These are phyloP conservation scores for Papilio dardanus DNA, from an alignment of 1,140 invertebrate species.

Conservation along the genomic window DNA sequence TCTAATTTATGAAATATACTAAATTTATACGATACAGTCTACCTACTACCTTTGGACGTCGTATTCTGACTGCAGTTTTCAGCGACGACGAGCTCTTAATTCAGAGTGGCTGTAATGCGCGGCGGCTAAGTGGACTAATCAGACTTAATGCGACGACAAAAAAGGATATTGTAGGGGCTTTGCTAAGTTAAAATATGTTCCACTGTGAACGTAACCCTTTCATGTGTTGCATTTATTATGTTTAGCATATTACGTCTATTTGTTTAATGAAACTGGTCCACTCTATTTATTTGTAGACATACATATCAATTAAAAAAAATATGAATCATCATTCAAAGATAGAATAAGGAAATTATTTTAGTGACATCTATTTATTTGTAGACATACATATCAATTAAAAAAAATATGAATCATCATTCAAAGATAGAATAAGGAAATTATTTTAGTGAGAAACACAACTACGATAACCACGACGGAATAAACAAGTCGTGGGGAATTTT, in stretches of 20 bases:
- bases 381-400: neutral
- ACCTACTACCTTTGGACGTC: neutral
- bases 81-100: constrained; percentile 33
- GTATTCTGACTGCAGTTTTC: constrained; percentile 29
- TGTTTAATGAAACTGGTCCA: neutral
- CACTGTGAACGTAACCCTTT: constrained; percentile 25
- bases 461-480: neutral
- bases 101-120: constrained; percentile 36
- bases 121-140: constrained; percentile 37
- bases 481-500: neutral
- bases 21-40: neutral
- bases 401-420: no score
- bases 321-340: no score
- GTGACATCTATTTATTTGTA: neutral
- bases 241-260: no score
- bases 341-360: constrained; percentile 2
- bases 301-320: neutral
- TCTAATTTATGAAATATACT: no score
- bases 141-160: constrained; percentile 31
- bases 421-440: constrained; percentile 8
- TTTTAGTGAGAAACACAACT: neutral
- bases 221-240: neutral
- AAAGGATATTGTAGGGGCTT: constrained; percentile 9
- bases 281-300: neutral
- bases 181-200: constrained; percentile 5